Evolutionary conservation across 2,888 invertebrate genomes (phyloP).

Genomic region (Xestia sexstrigata): DNA sequence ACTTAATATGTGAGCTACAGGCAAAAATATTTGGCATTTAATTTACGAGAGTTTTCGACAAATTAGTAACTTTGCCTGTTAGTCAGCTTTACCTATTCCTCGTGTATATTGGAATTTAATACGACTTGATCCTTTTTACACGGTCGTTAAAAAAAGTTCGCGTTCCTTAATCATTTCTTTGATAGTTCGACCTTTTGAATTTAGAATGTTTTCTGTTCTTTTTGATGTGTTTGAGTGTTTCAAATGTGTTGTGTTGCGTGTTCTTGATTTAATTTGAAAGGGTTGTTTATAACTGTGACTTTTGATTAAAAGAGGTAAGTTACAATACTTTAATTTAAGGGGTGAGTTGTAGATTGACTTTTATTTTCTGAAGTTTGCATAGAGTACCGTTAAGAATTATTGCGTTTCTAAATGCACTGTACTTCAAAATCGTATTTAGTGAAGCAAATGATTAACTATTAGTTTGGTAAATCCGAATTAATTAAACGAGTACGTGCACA

Average conservation of each 20-base stretch:
- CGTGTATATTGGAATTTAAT: constrained; percentile 59
- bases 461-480: neutral
- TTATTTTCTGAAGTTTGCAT: neutral
- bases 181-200: constrained; percentile 33
- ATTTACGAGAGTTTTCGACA: constrained; percentile 66
- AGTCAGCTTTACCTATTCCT: constrained; percentile 41
- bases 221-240: constrained; percentile 25
- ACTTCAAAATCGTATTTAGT: neutral
- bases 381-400: neutral
- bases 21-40: constrained; percentile 70
- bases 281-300: neutral
- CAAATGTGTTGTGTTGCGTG: constrained; percentile 13
- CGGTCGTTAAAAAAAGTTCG: constrained; percentile 33
- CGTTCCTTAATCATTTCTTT: constrained; percentile 32
- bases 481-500: neutral
- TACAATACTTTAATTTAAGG: neutral
- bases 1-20: constrained; percentile 70
- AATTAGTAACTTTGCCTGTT: constrained; percentile 66
- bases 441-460: too few species aligned
- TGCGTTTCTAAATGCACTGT: neutral
- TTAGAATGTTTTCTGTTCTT: constrained; percentile 20
- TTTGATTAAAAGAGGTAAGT: neutral
- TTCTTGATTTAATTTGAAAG: constrained; percentile 17
- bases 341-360: neutral
- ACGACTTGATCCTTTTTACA: constrained; percentile 56